These are phyloP conservation scores for Notodonta dromedarius DNA, from an alignment of 2,888 invertebrate genomes.

Conservation along the genomic window DNA sequence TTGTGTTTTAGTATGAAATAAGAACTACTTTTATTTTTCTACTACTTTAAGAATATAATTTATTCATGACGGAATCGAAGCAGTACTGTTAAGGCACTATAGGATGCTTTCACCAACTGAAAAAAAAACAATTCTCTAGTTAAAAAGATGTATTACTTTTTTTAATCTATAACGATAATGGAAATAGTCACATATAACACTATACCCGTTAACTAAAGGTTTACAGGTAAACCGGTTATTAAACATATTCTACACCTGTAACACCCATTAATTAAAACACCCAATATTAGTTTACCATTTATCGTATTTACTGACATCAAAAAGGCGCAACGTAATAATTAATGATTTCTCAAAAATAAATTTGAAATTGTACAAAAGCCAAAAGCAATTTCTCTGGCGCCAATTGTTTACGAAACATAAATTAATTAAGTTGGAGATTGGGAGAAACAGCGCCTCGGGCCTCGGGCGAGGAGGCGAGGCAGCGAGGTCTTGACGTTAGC, in stretches of 20 bases:
- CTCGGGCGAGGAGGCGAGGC: not conserved
- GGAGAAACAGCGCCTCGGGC: not conserved
- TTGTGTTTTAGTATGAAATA: too few species aligned
- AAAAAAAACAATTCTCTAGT: slow-evolving; percentile 36
- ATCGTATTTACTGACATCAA: not conserved
- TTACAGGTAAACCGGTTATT: not conserved
- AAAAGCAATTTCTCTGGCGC: slow-evolving; percentile 1
- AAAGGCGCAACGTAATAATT: not conserved
- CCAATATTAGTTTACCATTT: not conserved
- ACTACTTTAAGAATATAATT: not conserved
- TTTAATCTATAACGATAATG: not conserved
- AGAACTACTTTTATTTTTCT: too few species aligned
- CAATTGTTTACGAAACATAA: not conserved
- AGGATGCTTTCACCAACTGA: slow-evolving; percentile 75
- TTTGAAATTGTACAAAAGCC: slow-evolving; percentile 7
- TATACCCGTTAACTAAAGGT: not conserved
- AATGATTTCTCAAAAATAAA: not conserved
- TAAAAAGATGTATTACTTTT: too few species aligned
- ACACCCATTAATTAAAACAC: slow-evolving; percentile 1
- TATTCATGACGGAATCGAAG: slow-evolving; percentile 51
- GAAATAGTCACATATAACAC: slow-evolving; percentile 4
- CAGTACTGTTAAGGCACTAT: slow-evolving; percentile 72
- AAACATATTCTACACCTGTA: not conserved
- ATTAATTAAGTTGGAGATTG: slow-evolving; percentile 10
- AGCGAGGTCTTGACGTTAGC: not conserved